Conservation (phyloP, 64 coral and sea anemone genomes). For the Porites australiensis region DNA sequence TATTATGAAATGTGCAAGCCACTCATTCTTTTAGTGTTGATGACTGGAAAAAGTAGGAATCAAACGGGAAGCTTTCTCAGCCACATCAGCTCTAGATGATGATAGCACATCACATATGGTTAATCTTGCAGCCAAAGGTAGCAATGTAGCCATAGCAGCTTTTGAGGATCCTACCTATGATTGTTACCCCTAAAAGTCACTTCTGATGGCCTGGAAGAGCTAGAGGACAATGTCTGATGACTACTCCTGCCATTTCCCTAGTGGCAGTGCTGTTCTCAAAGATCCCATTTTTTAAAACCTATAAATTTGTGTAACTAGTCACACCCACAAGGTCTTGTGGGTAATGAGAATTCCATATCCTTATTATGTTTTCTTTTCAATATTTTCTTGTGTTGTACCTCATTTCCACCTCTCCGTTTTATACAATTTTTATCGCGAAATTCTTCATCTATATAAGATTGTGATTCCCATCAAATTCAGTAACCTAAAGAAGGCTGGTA, state of each 20-base stretch:
- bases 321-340: no score
- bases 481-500: no score
- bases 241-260: slow-evolving; percentile 7
- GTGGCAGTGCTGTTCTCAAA: slow-evolving; percentile 23
- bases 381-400: no score
- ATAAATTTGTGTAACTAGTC: no score
- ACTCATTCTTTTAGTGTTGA: no score
- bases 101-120: slow-evolving; percentile 34
- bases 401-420: no score
- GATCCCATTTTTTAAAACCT: slow-evolving; percentile 4
- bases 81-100: not conserved
- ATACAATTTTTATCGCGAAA: no score
- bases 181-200: slow-evolving; percentile 18
- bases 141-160: slow-evolving; percentile 50
- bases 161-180: slow-evolving; percentile 38
- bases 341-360: no score
- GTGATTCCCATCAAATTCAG: no score
- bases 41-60: slow-evolving; percentile 19
- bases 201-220: slow-evolving; percentile 11
- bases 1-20: no score
- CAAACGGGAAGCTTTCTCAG: slow-evolving; percentile 1
- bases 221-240: slow-evolving; percentile 16
- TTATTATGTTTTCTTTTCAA: no score
- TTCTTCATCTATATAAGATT: no score
- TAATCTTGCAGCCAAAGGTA: slow-evolving; percentile 32